A percentile compares a stretch with the other conserved stretches of the same genome.
Evolutionary conservation across 2,888 invertebrate genomes (phyloP).

Genomic region (Boloria euphrosyne): DNA sequence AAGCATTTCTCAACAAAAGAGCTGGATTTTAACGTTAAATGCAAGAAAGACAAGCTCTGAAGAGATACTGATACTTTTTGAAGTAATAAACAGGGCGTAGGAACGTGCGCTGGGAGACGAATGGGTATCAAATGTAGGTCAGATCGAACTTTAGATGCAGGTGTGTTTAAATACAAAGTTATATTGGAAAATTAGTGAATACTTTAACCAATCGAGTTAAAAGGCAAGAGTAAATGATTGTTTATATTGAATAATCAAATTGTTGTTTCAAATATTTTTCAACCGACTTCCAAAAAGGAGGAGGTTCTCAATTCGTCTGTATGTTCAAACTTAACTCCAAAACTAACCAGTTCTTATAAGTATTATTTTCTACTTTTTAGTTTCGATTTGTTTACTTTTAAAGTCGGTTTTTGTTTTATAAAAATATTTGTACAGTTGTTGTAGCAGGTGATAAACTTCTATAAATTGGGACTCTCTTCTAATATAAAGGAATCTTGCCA

Average conservation of each 20-base stretch:
- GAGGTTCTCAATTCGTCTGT: too few relatives aligned
- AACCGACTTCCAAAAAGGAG: too few relatives aligned
- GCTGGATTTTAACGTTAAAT: slow-evolving; percentile 8
- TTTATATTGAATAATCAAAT: slow-evolving; percentile 1
- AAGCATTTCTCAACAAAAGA: not conserved
- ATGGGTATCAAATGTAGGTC: slow-evolving; percentile 23
- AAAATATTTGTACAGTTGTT: too few relatives aligned
- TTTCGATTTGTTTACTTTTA: too few relatives aligned
- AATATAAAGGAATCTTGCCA: too few relatives aligned
- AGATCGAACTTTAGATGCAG: slow-evolving; percentile 19
- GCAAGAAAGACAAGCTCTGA: slow-evolving; percentile 13
- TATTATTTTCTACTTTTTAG: too few relatives aligned
- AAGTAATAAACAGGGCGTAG: slow-evolving; percentile 26
- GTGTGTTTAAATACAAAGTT: slow-evolving; percentile 12
- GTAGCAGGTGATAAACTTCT: too few relatives aligned
- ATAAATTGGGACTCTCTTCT: too few relatives aligned
- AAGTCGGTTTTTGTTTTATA: too few relatives aligned
- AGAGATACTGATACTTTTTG: slow-evolving; percentile 26
- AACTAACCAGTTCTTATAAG: too few relatives aligned
- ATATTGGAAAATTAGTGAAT: slow-evolving; percentile 18
- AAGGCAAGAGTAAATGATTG: slow-evolving; percentile 8
- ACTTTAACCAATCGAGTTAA: slow-evolving; percentile 15
- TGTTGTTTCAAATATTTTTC: not conserved
- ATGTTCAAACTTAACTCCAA: too few relatives aligned
- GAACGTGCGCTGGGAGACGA: slow-evolving; percentile 17